These are phyloP conservation scores for Todiramphus saurophagus DNA, from an alignment of 2,113 vertebrate species.

Conservation along the genomic window DNA sequence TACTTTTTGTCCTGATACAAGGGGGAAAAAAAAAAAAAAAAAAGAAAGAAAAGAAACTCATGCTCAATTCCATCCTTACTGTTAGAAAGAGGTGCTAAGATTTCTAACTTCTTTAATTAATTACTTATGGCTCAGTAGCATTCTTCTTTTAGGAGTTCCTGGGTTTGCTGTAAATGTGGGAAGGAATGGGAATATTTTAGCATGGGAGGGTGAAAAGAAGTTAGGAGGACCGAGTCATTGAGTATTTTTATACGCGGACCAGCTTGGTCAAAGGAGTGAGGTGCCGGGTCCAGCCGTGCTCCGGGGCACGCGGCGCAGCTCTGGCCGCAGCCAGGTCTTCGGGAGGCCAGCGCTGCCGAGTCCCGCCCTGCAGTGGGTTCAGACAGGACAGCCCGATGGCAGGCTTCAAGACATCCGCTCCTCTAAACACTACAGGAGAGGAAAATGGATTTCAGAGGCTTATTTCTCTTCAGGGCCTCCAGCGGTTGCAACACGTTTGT, in stretches of 20 bases:
- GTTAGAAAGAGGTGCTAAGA: neutral
- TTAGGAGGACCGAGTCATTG: conserved; percentile 27
- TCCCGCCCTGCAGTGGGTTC: neutral
- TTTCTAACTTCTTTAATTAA: neutral
- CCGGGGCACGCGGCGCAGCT: fast-evolving
- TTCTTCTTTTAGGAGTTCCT: conserved; percentile 18
- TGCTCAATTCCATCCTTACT: neutral
- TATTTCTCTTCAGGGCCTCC: neutral
- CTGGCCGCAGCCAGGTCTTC: neutral
- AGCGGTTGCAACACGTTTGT: neutral
- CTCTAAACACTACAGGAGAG: neutral
- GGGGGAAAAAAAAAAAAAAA: no score
- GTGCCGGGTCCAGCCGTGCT: neutral
- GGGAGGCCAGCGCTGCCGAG: neutral
- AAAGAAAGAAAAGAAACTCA: no score
- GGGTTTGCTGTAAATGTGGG: conserved; percentile 19
- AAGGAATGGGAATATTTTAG: conserved; percentile 47
- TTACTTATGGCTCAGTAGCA: conserved; percentile 21
- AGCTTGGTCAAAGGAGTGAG: neutral
- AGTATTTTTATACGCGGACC: conserved; percentile 19
- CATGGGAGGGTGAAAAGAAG: conserved; percentile 47
- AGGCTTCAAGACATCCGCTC: neutral
- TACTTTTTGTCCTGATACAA: neutral
- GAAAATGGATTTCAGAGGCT: neutral
- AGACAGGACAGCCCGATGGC: neutral